Base-by-base conservation (phyloP, 2,888 invertebrate genomes). In the Drosophila diplacantha region DNA sequence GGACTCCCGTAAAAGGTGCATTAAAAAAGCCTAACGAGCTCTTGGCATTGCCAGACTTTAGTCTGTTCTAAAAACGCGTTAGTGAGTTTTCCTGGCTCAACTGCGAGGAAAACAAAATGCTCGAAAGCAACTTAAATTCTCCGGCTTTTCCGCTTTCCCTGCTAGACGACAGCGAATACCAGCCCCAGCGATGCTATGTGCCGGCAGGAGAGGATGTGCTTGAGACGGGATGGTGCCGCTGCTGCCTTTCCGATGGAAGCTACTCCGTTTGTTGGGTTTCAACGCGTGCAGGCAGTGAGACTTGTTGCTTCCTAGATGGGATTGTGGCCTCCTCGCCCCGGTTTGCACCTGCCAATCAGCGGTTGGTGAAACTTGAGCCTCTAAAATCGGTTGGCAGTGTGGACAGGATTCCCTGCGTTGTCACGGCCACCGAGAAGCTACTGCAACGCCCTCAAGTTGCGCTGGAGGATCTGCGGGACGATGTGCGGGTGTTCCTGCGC, bases 261-360 rank as follows among this genome's bases (percentile, higher is more conserved):
- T 76, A 60, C 62, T 54, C 68, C 5, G 43, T 87, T 22, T 83
- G 85, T 9, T 77, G 76, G 29, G 59, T 85, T 39, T 60, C 57
- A 31, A 62, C 71, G 5, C 72, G 83, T 12, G 62, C 60, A 0
- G 63, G 60, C 11, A 55, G 67, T 5, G 63, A 65, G 22, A 60
- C 71, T n/a, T 80, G 76, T 67, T 78, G 85, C 66, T 85, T 78
- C 38, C 22, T 87, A 39, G 85, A 85, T 55, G 50, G 59, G 18
- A 41, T 68, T 12, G 85, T 87, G 31, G 66, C 85, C 1, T 71
- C 70, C 7, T 44, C 5, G 0, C 8, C 39, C 2, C 18, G 32
- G 3, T 71, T 78, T 3, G 6, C 29, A 1, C 39, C 26, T 2
- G 24, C 14, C 22, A 63, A 62, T 29, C 57, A 81, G 34, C 49